Conservation (phyloP, 1,140 invertebrate genomes). For the Agrypnia vestita region DNA sequence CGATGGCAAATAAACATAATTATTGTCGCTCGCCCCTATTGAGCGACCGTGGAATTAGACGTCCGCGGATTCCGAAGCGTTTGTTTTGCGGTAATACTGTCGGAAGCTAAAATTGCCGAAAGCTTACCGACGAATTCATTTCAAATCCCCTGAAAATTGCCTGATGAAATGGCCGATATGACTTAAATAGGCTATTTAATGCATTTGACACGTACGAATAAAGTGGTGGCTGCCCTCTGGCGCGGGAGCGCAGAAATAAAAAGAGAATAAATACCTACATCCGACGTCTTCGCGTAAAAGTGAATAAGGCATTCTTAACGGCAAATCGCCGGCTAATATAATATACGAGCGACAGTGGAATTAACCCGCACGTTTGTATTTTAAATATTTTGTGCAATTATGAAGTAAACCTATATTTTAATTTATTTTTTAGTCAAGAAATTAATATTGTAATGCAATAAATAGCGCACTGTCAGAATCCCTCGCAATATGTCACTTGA, state of each 20-base stretch:
- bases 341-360: slow-evolving; percentile 53
- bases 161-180: slow-evolving; percentile 58
- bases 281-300: slow-evolving; percentile 46
- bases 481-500: no score
- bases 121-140: slow-evolving; percentile 51
- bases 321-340: slow-evolving; percentile 55
- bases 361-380: slow-evolving; percentile 39
- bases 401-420: no score
- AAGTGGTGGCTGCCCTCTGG: slow-evolving; percentile 42
- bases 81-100: slow-evolving; percentile 45
- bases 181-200: slow-evolving; percentile 59
- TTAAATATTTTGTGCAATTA: no score
- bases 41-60: slow-evolving; percentile 24
- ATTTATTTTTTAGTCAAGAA: no score
- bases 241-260: slow-evolving; percentile 39
- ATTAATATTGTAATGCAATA: no score
- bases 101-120: slow-evolving; percentile 31
- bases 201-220: slow-evolving; percentile 59
- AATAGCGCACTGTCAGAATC: no score
- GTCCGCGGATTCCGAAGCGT: slow-evolving; percentile 11
- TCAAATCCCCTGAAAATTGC: slow-evolving; percentile 59
- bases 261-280: slow-evolving; percentile 29
- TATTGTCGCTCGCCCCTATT: slow-evolving; percentile 32
- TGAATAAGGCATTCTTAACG: slow-evolving; percentile 50
- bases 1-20: slow-evolving; percentile 33